These are phyloP conservation scores for Melangyna quadrimaculata DNA, from an alignment of 2,888 invertebrate genomes.

Conservation along the genomic window DNA sequence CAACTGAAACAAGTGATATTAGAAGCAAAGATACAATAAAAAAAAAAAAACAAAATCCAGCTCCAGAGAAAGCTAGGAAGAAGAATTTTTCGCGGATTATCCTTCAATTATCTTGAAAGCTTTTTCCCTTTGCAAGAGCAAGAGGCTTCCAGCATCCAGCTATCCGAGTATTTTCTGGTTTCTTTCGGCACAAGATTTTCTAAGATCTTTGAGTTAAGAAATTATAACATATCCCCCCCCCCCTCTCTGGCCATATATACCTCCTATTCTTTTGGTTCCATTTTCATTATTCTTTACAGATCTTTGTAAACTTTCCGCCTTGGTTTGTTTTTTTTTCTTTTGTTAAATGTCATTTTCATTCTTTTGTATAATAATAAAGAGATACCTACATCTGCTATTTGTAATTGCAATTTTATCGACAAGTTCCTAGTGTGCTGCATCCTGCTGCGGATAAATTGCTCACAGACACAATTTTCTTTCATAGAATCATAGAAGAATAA, in stretches of 20 bases:
- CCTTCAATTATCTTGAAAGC: constrained; percentile 67
- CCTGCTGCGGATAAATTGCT: constrained; percentile 40
- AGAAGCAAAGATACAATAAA: constrained; percentile 16
- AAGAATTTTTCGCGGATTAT: constrained; percentile 40
- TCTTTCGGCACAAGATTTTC: constrained; percentile 3
- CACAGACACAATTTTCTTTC: not conserved
- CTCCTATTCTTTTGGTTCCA: constrained; percentile 2
- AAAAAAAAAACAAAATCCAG: not conserved
- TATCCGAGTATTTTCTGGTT: constrained; percentile 13
- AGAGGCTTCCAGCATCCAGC: not conserved
- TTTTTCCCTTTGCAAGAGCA: constrained; percentile 32
- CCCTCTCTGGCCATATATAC: not conserved
- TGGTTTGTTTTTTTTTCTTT: not conserved
- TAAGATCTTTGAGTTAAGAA: constrained; percentile 32
- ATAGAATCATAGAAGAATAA: not conserved
- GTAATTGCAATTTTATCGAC: constrained; percentile 56
- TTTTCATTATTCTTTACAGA: constrained; percentile 32
- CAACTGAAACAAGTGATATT: constrained; percentile 44
- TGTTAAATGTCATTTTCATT: constrained; percentile 8
- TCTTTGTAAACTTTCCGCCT: constrained; percentile 7
- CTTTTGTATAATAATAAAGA: not conserved
- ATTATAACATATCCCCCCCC: constrained; percentile 4
- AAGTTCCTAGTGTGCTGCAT: constrained; percentile 46
- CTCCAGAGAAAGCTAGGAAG: constrained; percentile 13
- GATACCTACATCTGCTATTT: constrained; percentile 33